Base-by-base conservation (phyloP, 2,113 vertebrate genomes). In the Phocoena phocoena region DNA sequence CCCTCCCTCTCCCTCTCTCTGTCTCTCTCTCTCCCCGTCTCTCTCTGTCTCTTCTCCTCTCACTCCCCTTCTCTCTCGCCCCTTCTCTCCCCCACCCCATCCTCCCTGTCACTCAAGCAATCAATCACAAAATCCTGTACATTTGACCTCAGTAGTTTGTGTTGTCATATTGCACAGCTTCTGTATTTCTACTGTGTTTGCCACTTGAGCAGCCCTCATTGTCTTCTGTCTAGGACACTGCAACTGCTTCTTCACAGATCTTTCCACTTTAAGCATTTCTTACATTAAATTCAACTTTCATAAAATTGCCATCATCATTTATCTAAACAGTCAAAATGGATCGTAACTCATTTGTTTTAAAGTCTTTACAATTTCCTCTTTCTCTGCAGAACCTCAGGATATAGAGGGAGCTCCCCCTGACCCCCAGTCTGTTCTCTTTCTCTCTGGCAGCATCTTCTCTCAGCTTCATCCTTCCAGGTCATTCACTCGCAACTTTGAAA, bases 1-100 rank as follows among this genome's bases (percentile, higher is more conserved):
- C 4, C 2, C 15, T 4, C 68, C 36, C 62, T 2, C 14, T 7
- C 4, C 21, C 21, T 33, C 7, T 13, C 15, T 25, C 3, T 13
- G 14, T 53, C 50, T 50, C 7, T 33, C 7, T 18, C 15, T 18
- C 5, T 13, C 11, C 25, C 0, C 6, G 0, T 53, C 50, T 15
- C 50, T 17, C 14, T 53, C 50, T 53, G 50, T 17, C 50, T 58
- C 4, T 1, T 23, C 7, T 68, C 36, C 50, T 5, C 18, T 12
- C 4, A 53, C 50, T 53, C 50, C 50, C 26, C 21, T 8, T 33
- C 7, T 23, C 15, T 25, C 5, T 13, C 7, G 5, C 4, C 1
- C 23, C 10, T 68, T 50, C 62, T 2, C 14, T 9, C 4, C 26
- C 21, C 8, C 8, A 53, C 50, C 50, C 0, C 50, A 53, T 21